Percentiles rank a stretch among this genome's conserved stretches.
Evolutionary conservation across 2,113 vertebrate species (phyloP).

Genomic region (Leptosomus discolor): DNA sequence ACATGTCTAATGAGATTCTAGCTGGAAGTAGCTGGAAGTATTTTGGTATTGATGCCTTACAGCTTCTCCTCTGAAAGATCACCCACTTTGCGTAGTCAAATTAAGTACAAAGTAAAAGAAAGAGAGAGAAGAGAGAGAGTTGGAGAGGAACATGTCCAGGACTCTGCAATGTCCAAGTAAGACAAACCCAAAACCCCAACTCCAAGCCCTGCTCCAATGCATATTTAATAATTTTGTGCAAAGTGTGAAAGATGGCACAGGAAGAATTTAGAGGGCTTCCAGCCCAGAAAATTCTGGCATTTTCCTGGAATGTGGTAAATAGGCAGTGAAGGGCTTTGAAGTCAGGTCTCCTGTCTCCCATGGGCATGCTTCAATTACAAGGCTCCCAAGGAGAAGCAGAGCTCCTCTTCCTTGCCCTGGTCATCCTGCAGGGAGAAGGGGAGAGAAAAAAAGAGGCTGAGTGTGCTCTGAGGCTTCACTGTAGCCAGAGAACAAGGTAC

Average conservation of each 20-base stretch:
- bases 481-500: neutral
- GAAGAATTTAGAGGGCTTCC: constrained; percentile 14
- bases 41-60: neutral
- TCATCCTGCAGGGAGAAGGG: accelerated
- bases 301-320: constrained; percentile 6
- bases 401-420: neutral
- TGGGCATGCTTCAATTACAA: neutral
- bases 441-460: neutral
- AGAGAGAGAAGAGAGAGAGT: neutral
- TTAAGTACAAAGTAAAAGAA: neutral
- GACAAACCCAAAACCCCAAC: neutral
- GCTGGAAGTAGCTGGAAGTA: neutral
- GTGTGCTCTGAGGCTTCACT: neutral
- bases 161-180: neutral
- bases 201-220: neutral
- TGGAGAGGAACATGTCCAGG: neutral
- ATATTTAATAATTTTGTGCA: neutral
- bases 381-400: neutral
- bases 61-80: neutral
- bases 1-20: neutral
- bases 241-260: neutral
- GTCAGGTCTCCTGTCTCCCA: neutral
- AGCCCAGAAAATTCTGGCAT: constrained; percentile 15
- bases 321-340: neutral
- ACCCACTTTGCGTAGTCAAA: neutral